Evolutionary conservation across 2,113 vertebrate species (phyloP).

Genomic region (Phalacrocorax aristotelis): DNA sequence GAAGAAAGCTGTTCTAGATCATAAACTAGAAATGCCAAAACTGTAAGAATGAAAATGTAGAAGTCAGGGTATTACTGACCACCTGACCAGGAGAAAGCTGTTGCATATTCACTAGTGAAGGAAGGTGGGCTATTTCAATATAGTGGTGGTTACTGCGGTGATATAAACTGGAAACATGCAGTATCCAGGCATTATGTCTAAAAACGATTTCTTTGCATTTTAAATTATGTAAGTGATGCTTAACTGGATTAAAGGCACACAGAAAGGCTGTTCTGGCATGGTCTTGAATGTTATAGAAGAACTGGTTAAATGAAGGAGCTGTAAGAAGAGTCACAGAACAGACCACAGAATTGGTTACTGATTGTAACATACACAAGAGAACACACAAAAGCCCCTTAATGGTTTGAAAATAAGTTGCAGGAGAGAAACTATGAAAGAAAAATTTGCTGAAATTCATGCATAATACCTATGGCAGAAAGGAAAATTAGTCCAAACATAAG

Average conservation of each 20-base stretch:
- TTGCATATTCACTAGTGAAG: not conserved
- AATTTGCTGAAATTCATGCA: not conserved
- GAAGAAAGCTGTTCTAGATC: not conserved
- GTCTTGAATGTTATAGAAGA: not conserved
- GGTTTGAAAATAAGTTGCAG: not conserved
- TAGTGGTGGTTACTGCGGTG: not conserved
- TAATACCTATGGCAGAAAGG: not conserved
- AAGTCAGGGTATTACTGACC: not conserved
- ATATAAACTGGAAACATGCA: not conserved
- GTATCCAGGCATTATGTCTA: not conserved
- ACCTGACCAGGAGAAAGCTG: not conserved
- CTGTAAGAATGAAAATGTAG: not conserved
- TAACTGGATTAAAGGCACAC: not conserved
- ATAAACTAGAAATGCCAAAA: not conserved
- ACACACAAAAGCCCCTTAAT: not conserved
- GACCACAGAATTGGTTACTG: not conserved
- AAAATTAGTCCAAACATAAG: not conserved
- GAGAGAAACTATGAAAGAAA: not conserved
- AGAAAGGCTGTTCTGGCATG: not conserved
- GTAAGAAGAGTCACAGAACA: not conserved
- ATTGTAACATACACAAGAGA: not conserved
- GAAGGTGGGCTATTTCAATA: not conserved
- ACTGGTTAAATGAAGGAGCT: not conserved
- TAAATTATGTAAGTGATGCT: not conserved
- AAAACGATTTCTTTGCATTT: not conserved